Evolutionary conservation across 2,113 vertebrate genomes (phyloP).

Genomic region (Andinoacara biseriatus): DNA sequence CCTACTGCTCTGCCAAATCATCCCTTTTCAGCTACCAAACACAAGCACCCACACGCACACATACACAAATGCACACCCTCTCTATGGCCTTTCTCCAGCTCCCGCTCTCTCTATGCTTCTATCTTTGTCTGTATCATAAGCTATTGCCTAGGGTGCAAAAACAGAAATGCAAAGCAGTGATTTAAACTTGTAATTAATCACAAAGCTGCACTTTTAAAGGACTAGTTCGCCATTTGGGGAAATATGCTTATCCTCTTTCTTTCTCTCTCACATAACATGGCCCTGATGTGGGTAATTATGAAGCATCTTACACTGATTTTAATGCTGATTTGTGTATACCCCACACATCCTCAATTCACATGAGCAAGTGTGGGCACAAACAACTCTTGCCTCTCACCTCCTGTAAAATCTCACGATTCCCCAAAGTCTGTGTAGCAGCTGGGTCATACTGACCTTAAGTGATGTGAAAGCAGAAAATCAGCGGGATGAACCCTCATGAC

Average conservation of each 20-base stretch:
- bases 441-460: slow-evolving; percentile 30
- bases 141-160: not conserved
- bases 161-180: not conserved
- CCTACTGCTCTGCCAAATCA: slow-evolving; percentile 34
- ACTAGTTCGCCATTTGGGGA: not conserved
- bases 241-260: not conserved
- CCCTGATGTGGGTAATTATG: not conserved
- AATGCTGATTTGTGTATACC: not conserved
- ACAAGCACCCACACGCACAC: not conserved
- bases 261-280: not conserved
- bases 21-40: slow-evolving; percentile 29
- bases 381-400: not conserved
- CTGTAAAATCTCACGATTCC: not conserved
- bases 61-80: not conserved
- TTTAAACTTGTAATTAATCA: not conserved
- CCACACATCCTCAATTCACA: not conserved
- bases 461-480: slow-evolving; percentile 30
- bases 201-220: not conserved
- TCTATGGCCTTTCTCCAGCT: slow-evolving; percentile 35
- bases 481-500: slow-evolving; percentile 5
- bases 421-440: slow-evolving; percentile 5
- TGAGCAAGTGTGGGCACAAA: not conserved
- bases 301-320: not conserved
- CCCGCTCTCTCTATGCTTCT: slow-evolving; percentile 14
- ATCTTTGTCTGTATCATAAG: slow-evolving; percentile 25